phyloP scores from a whole-genome alignment of 2,888 invertebrate genomes.

The Panorpa germanica region DNA sequence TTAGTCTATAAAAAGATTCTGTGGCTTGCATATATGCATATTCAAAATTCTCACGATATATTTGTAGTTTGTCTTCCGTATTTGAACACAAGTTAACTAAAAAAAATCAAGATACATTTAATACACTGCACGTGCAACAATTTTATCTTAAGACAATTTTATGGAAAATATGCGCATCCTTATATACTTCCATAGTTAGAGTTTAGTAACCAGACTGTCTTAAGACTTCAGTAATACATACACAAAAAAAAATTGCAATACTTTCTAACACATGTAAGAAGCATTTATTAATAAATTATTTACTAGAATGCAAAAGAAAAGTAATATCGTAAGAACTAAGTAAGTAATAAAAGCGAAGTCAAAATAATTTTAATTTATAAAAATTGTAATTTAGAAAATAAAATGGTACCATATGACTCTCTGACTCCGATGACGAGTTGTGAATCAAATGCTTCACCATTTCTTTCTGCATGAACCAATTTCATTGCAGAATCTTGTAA shows the following conservation, averaged over 20 bases:
- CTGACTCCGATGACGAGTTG: conserved; percentile 94
- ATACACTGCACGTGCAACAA: no score
- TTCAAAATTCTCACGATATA: conserved; percentile 94
- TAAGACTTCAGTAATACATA: no score
- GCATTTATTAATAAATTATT: no score
- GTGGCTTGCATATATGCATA: conserved; percentile 90
- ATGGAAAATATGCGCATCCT: no score
- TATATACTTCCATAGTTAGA: no score
- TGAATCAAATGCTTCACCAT: conserved; percentile 95
- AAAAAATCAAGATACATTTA: conserved; percentile 19
- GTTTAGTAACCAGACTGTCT: no score
- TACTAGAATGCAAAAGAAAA: no score
- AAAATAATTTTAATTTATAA: conserved; percentile 5
- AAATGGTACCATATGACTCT: conserved; percentile 73
- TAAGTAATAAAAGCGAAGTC: no score
- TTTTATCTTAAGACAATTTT: no score
- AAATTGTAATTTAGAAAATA: conserved; percentile 6
- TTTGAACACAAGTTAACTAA: conserved; percentile 90
- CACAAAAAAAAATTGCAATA: no score
- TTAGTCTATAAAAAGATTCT: conserved; percentile 78
- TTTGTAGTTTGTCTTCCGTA: conserved; percentile 78
- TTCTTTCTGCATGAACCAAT: conserved; percentile 88
- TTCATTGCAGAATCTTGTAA: conserved; percentile 94
- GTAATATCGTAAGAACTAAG: no score
- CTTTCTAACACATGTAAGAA: no score